Conservation (phyloP, 2,797 vertebrate genomes). For the Chloroceryle amazona region DNA sequence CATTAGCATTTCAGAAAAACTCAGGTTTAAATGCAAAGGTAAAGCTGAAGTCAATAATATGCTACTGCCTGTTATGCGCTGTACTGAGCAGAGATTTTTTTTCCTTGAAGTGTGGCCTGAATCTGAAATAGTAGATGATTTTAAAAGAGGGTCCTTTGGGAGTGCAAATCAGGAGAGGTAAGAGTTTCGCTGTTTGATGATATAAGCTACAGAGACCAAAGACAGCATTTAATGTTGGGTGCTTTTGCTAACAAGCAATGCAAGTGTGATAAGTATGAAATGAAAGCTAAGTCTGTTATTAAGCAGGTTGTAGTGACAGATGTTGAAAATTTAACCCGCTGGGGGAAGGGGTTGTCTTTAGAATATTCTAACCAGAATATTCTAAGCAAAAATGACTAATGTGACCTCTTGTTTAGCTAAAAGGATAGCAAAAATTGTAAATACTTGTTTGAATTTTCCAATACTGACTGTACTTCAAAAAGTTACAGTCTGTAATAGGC, state of each 20-base stretch:
- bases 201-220: background rate
- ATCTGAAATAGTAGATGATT: background rate
- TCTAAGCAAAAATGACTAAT: background rate
- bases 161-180: constrained; percentile 16
- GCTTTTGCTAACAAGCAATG: background rate
- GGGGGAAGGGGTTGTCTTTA: background rate
- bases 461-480: background rate
- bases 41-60: background rate
- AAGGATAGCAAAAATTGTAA: background rate
- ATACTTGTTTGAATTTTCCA: background rate
- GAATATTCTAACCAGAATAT: background rate
- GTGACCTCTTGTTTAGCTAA: background rate
- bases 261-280: background rate
- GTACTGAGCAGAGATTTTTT: background rate
- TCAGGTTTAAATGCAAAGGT: constrained; percentile 4
- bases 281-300: background rate
- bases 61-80: background rate
- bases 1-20: background rate
- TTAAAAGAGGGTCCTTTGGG: background rate
- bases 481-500: background rate
- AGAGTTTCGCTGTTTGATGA: background rate
- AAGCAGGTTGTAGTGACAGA: background rate
- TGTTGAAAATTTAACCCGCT: background rate
- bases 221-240: background rate
- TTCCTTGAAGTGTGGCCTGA: background rate